Evolutionary conservation across 2,113 vertebrate species (phyloP).

Genomic region (Sakesphorus luctuosus): DNA sequence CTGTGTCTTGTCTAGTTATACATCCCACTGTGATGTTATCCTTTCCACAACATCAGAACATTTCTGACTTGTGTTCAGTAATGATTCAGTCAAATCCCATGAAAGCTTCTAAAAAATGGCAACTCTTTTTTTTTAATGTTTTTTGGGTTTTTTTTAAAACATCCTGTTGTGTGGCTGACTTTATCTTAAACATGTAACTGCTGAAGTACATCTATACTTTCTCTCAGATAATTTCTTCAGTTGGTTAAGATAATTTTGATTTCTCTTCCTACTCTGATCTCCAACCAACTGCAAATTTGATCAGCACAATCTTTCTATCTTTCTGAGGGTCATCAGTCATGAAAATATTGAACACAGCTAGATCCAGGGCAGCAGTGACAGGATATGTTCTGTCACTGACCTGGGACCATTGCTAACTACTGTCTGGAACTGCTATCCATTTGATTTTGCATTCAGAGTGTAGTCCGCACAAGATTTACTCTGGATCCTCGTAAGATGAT

Average conservation of each 20-base stretch:
- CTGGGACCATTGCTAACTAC: neutral
- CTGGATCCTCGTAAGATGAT: neutral
- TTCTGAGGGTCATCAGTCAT: neutral
- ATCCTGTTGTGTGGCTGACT: neutral
- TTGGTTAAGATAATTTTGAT: neutral
- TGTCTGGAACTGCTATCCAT: neutral
- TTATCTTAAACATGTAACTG: neutral
- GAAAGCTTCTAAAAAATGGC: neutral
- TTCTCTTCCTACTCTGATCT: neutral
- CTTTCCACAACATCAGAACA: neutral
- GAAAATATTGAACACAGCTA: neutral
- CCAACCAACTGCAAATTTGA: neutral
- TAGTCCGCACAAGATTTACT: neutral
- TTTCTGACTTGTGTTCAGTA: neutral
- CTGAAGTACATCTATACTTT: neutral
- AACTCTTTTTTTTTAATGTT: rapidly evolving
- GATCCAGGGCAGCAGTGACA: neutral
- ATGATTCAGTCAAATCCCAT: neutral
- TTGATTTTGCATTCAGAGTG: neutral
- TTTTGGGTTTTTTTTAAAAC: neutral
- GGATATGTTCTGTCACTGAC: neutral
- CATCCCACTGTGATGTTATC: neutral
- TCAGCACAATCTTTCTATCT: neutral
- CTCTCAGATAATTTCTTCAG: neutral
- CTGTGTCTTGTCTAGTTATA: neutral